Base-by-base conservation (phyloP, 2,888 invertebrate genomes). In the Drosophila yooni region DNA sequence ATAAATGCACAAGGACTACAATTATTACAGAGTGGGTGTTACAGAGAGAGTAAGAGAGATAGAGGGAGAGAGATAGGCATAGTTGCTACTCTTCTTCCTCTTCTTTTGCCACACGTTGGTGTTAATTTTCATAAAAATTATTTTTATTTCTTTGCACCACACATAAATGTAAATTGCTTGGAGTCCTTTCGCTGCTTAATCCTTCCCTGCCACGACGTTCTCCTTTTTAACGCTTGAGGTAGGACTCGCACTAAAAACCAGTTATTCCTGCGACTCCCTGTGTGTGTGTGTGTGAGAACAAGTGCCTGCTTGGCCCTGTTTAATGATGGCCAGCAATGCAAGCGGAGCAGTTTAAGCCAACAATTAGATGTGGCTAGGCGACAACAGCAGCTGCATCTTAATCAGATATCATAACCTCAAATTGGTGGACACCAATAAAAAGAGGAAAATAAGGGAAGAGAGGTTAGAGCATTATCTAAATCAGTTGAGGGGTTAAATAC, bases 91-190 rank as follows among this genome's bases (percentile, higher is more conserved):
- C 46, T 78, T 65, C 68, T 63, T 54, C 63, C 64, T 77, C 48
- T 31, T 62, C 57, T 64, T 34, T 53, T 34, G 15, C 70, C 72
- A 68, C 70, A 65, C 54, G 73, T 78, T 67, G 66, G 73, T 83
- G 81, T 81, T 76, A 71, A 81, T 85, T 85, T 83, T 76, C 74
- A 81, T 82, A 71, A 83, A 82, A 88, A 85, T 89, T 71, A 80
- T 78, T 85, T 89, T 79, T 85, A 81, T 82, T 74, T 69, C 74
- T 65, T 73, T 60, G 53, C 63, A 54, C 54, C 46, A 25, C 46
- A 46, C 63, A 83, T 81, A 69, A 83, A 76, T 70, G 76, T 66
- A 53, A 83, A 77, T 66, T 70, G 70, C 70, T 74, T 36, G 29
- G 27, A 56, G 57, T 54, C 25, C 25, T 54, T 70, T 51, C 51